Evolutionary conservation across 2,113 vertebrate species (phyloP), one percentile per base, ranked within the genome.

Genomic region (Tetraodon nigroviridis): DNA sequence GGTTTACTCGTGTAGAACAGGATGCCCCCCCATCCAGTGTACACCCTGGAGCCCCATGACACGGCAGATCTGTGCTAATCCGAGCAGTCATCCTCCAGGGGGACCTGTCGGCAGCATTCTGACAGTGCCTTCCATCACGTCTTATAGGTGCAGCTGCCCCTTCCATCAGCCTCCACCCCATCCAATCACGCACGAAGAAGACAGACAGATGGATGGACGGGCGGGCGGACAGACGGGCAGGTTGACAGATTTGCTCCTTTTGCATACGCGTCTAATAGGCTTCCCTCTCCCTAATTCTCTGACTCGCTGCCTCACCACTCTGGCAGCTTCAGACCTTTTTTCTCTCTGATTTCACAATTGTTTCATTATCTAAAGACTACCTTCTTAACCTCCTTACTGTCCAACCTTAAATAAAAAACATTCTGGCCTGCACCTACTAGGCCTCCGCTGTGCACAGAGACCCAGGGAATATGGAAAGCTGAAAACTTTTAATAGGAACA

Each of bases 101-200:
- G 80, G 78, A 81, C 75, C 64, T 69, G 58, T 76, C 74, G 82
- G 59, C 74, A 32, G 63, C 58, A n/a, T 51, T 57, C 57, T 83
- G 84, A 82, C 78, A 86, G 64, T 81, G 79, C 86, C 82, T 80
- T 81, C 73, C 77, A 67, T 61, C 24, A 74, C 79, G 84, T 72
- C 64, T 60, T 62, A 76, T 78, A 75, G 32, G 61, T 62, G 65
- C 60, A 67, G 69, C 75, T 82, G 64, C 69, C 67, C 72, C 74
- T 68, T 64, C 54, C 24, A 53, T 40, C 65, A 19, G 13, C 47
- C 57, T 49, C 29, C 20, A 32, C 41, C 46, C 47, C 48, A 5
- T 4, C 24, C 49, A 46, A 6, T 19, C 45, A 61, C n/a, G 32
- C 51, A 51, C 58, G 45, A 16, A 47, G 54, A 56, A 58, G 48